Base-by-base conservation (phyloP, 2,888 invertebrate species). In the Caenorhabditis sulstoni region DNA sequence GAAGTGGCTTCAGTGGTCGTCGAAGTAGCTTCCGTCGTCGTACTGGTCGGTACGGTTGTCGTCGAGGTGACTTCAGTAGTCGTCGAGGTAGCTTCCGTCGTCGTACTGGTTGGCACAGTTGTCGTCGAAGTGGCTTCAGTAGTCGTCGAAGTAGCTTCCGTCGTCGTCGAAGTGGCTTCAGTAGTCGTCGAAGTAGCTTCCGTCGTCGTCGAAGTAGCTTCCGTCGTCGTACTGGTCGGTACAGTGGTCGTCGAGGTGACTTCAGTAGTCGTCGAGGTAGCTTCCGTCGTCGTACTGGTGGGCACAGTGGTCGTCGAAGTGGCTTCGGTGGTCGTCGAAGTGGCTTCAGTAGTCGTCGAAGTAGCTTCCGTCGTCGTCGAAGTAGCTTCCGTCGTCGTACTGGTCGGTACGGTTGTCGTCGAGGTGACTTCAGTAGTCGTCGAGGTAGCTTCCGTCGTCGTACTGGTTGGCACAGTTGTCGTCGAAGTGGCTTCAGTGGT, bases 141-240 rank as follows among this genome's bases (percentile, higher is more conserved):
- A 11, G 76, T 61, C 3, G 47, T 50, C 0, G 68, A 47, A n/a
- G 68, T 55, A 0, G 76, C 49, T 47, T 47, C 61, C n/a, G 61
- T 61, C 16, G 61, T 61, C 1, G 61, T 47, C 1, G n/a, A 16
- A 14, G 41, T 41, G 2, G 41, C 7, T 2, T 8, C 41, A 41
- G 41, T 47, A 8, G 47, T 47, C 16, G 44, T n/a, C 44, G 44
- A n/a, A 16, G 47, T n/a, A 11, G 9, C 47, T 47, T n/a, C 18
- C 16, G 47, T 47, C 3, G 47, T 55, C 4, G 57, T 57, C 2
- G 57, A 41, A 16, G 57, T 57, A 3, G 57, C 22, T 18, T 16
- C 44, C 1, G 59, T 59, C 1, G 59, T 59, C 1, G 59, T 59
- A 2, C 20, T 9, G 7, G 50, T 50, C 20, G 50, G 50, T 1